Percentiles rank a stretch among this genome's conserved stretches.
phyloP scores from a whole-genome alignment of 1,140 invertebrate genomes.

The Latrodectus geometricus region DNA sequence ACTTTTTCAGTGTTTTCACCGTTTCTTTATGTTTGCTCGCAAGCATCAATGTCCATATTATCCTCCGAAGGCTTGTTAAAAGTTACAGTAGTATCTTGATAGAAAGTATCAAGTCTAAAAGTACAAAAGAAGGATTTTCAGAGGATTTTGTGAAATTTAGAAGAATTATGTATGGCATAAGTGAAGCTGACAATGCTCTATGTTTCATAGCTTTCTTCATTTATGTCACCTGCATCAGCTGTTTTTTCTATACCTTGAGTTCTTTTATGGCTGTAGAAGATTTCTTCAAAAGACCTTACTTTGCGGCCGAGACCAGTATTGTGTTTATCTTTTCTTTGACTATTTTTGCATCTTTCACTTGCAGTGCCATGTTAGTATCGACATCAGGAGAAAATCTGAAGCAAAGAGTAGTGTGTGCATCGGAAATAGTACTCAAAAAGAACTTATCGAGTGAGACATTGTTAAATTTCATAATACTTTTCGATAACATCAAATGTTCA shows the following conservation, averaged over 20 bases:
- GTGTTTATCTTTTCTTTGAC: constrained; percentile 10
- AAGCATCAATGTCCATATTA: constrained; percentile 40
- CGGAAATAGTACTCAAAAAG: constrained; percentile 25
- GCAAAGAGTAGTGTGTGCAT: constrained; percentile 17
- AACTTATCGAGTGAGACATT: constrained; percentile 14
- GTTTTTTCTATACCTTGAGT: constrained; percentile 47
- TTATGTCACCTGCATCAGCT: constrained; percentile 42
- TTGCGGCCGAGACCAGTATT: background rate
- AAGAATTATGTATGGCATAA: constrained; percentile 27
- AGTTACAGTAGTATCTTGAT: constrained; percentile 5
- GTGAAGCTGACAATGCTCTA: constrained; percentile 36
- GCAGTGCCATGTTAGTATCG: constrained; percentile 16
- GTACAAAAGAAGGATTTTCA: constrained; percentile 11
- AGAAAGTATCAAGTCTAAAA: background rate
- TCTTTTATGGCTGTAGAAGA: background rate
- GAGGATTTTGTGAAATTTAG: constrained; percentile 23
- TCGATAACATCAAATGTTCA: constrained; percentile 23
- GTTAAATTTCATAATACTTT: constrained; percentile 18
- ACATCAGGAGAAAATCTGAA: constrained; percentile 23
- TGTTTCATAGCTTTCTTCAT: constrained; percentile 32
- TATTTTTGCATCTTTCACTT: constrained; percentile 26
- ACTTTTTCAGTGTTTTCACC: constrained; percentile 16
- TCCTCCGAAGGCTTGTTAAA: constrained; percentile 11
- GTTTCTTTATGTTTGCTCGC: background rate
- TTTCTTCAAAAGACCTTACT: background rate